Conservation (phyloP, 2,888 invertebrate genomes). For the Notodonta dromedarius region DNA sequence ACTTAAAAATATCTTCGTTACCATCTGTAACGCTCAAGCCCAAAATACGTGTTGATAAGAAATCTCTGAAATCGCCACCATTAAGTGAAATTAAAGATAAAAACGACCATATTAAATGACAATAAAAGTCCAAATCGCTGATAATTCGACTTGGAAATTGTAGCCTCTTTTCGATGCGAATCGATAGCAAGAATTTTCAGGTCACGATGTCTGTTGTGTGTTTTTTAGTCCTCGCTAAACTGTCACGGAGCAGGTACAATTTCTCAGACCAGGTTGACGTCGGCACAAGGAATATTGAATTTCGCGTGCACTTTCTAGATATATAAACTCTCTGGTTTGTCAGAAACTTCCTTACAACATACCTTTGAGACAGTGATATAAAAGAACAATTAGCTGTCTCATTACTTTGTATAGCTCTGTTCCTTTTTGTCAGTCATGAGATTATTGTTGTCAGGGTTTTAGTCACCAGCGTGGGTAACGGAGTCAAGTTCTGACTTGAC, state of each 20-base stretch:
- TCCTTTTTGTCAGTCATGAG: not conserved
- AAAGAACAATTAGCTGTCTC: not conserved
- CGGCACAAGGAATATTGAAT: constrained; percentile 39
- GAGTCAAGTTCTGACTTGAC: constrained; percentile 45
- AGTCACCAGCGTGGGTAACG: constrained; percentile 52
- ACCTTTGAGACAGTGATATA: not conserved
- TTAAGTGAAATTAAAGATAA: not conserved
- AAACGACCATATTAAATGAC: constrained; percentile 19
- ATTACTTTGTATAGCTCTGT: not conserved
- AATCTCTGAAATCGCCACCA: not conserved
- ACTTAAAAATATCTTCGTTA: not conserved
- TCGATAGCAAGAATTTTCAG: constrained; percentile 17
- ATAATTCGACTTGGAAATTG: constrained; percentile 28
- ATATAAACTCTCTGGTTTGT: constrained; percentile 36
- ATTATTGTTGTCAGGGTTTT: not conserved
- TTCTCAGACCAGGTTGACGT: constrained; percentile 21
- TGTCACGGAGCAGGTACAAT: constrained; percentile 13
- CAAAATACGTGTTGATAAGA: not conserved
- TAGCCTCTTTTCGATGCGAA: constrained; percentile 26
- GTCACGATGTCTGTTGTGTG: constrained; percentile 15
- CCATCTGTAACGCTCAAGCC: not conserved
- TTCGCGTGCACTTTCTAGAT: constrained; percentile 39
- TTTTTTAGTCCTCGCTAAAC: constrained; percentile 16
- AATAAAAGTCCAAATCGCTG: constrained; percentile 22
- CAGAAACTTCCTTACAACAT: constrained; percentile 8